Base-by-base conservation (phyloP, 2,113 vertebrate genomes). In the Anarhynchus alexandrinus region DNA sequence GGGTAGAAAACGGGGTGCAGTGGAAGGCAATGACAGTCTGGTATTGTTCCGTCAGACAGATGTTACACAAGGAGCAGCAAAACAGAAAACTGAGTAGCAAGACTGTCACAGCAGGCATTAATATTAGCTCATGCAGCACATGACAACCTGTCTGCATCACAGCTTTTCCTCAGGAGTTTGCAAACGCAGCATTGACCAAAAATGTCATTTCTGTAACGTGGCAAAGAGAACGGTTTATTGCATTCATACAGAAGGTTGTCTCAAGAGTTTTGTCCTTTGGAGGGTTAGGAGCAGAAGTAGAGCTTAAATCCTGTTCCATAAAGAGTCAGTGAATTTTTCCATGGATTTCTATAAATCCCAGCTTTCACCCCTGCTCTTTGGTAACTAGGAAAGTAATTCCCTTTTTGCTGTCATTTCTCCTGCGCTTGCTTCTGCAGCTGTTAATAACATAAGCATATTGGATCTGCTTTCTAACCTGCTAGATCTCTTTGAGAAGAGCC, bases 381-480 rank as follows among this genome's bases (percentile, higher is more conserved):
- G 52, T 91, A 91, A 74, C 67, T 12, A 54, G 47, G 64, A 73
- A 86, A 74, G 72, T 55, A 77, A 90, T 86, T 96, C 90, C 72
- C 55, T 86, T 77, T 86, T 47, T 1, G 1, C 64, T 67, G 67
- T 83, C 69, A 34, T 43, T 69, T 86, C 72, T 79, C 58, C 79
- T 23, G 18, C 51, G 79, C 72, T 93, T 90, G 67, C 64, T 59
- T 74, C 72, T 92, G 80, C 80, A 86, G 67, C 67, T 81, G 64
- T 62, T 94, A 83, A 81, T 82, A 94, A 92, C 29, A 0, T 78
- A 38, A 78, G 82, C 5, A 0, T 57, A 51, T 88, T 34, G 65
- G 59, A 74, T 88, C 72, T 92, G 79, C 82, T 84, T 78, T 66
- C 65, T 76, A 84, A 82, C 42, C 59, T 86, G 72, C 55, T 80